Conservation (phyloP, 2,888 invertebrate species). For the Conops quadrifasciatus region DNA sequence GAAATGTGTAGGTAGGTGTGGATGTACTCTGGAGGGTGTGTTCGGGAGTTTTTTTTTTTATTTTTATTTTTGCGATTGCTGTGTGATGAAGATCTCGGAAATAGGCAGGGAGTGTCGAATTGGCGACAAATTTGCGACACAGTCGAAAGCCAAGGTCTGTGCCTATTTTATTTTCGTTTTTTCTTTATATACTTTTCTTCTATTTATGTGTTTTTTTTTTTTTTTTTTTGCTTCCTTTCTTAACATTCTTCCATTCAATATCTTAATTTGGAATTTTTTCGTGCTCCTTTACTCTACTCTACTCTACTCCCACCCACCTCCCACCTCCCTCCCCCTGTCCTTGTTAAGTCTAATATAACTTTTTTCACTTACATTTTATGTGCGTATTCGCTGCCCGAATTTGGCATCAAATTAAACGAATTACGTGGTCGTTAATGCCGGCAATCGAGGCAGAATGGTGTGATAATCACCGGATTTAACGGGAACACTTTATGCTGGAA, state of each 20-base stretch:
- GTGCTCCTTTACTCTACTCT: neutral
- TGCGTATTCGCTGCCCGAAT: neutral
- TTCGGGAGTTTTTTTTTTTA: too few relatives aligned
- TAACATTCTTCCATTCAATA: neutral
- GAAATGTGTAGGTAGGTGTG: too few relatives aligned
- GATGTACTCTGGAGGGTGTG: too few relatives aligned
- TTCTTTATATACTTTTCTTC: neutral
- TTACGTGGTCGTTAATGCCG: constrained; percentile 11
- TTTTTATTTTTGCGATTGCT: too few relatives aligned
- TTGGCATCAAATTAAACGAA: constrained; percentile 7
- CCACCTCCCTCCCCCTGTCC: neutral
- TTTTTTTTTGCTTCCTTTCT: neutral
- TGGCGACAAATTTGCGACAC: constrained; percentile 8
- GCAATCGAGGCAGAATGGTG: constrained; percentile 16
- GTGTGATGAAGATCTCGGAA: too few relatives aligned
- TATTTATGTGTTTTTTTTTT: neutral
- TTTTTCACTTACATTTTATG: neutral
- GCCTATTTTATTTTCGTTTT: neutral
- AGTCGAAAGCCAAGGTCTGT: neutral
- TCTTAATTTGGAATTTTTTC: constrained; percentile 1
- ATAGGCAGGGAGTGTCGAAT: too few relatives aligned
- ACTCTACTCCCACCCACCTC: neutral
- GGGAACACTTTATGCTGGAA: constrained; percentile 18
- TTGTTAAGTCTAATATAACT: neutral
- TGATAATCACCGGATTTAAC: constrained; percentile 23